These are phyloP conservation scores for Vespertilio murinus DNA, from an alignment of 2,797 vertebrate species.

Conservation along the genomic window DNA sequence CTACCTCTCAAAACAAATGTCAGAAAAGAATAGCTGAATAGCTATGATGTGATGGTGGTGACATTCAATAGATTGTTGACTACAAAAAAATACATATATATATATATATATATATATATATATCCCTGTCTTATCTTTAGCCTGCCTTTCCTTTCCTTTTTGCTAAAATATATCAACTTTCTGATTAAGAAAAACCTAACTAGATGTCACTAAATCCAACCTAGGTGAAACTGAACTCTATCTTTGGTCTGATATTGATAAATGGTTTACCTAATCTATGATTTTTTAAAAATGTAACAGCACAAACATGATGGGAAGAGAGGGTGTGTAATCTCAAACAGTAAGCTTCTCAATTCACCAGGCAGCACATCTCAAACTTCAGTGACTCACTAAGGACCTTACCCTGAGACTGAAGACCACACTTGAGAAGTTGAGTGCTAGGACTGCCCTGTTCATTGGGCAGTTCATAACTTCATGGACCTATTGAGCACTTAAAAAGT, in stretches of 20 bases:
- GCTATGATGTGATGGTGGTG: neutral
- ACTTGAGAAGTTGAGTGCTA: neutral
- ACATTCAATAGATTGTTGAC: neutral
- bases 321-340: neutral
- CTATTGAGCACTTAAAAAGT: neutral
- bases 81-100: neutral
- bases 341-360: neutral
- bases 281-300: neutral
- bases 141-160: neutral
- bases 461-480: neutral
- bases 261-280: neutral
- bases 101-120: too few species aligned
- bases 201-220: neutral
- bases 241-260: slow-evolving; percentile 23
- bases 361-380: neutral
- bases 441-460: neutral
- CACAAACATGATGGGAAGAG: neutral
- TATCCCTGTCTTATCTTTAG: neutral
- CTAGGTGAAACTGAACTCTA: neutral
- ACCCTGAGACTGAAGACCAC: neutral
- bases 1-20: neutral
- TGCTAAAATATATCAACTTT: neutral
- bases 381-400: neutral
- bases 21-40: neutral
- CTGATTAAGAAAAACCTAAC: neutral